Evolutionary conservation across 35 echinoderm and acorn worm genomes (phyloP), one percentile per base, ranked within the genome.

Genomic region (Diadema setosum): DNA sequence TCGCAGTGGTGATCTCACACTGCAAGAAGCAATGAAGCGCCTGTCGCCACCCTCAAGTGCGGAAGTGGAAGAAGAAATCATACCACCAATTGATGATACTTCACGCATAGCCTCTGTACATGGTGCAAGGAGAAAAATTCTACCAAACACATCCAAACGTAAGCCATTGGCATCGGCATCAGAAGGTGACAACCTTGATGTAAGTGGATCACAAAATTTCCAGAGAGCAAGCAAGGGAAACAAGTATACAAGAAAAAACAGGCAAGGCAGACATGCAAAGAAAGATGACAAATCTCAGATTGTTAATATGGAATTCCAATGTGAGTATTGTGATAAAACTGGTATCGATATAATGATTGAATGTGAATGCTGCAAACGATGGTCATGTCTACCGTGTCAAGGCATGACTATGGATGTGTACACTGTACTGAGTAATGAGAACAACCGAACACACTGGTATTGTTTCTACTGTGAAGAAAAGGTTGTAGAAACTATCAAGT

Each of bases 1-100:
- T 65, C 60, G 60, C 23, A 27, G 60, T 65, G 23, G 60, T 26
- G 60, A 65, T 65, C 60, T 65, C 5, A 65, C 60, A 65, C 60
- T 65, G 60, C 60, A 65, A 65, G 60, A 65, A 65, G 60, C 60
- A 65, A 65, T 65, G 60, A 65, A 65, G 26, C 60, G 60, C 60
- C 29, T 65, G 29, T 65, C 60, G 60, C 60, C 60, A 20, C 60
- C 23, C 11, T 65, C 60, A 9, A 65, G 26, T 26, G 6, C 26
- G 6, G 5, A 65, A 6, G 5, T 26, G 60, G 60, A 65, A 65
- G 60, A 65, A 5, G 11, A 65, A 65, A 65, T 27, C 23, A 20
- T 26, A 27, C 60, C 60, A 24, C 60, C 5, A 24, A 65, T 65
- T 24, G 60, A 65, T 5, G 48, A 9, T 11, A n/a, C 9, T 52